These are phyloP conservation scores for Carassius gibelio DNA, from an alignment of 2,113 vertebrate species.

Conservation along the genomic window DNA sequence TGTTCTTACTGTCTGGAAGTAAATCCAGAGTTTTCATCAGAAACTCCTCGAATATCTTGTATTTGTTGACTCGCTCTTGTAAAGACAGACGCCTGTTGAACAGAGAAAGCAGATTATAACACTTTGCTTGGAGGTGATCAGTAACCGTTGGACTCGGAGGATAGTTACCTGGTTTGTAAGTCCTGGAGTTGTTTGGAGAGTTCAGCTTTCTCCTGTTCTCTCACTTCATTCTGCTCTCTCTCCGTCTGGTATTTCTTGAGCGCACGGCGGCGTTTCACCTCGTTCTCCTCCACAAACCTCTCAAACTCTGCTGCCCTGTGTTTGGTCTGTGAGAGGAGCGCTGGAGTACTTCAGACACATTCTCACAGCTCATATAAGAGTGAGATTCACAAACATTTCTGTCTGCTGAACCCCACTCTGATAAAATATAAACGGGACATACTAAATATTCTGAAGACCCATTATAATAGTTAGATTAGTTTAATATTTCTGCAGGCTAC, in stretches of 20 bases:
- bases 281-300: conserved; percentile 73
- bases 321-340: conserved; percentile 62
- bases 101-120: neutral
- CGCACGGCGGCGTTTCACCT: conserved; percentile 65
- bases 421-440: no score
- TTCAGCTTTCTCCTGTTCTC: conserved; percentile 68
- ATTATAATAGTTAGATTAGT: no score
- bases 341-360: neutral
- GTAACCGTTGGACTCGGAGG: neutral
- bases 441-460: no score
- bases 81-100: conserved; percentile 69
- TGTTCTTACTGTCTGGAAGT: conserved; percentile 71
- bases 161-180: conserved; percentile 65
- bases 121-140: neutral
- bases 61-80: conserved; percentile 69
- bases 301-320: conserved; percentile 71
- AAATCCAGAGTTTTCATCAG: conserved; percentile 72
- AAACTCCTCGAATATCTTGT: conserved; percentile 75
- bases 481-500: no score
- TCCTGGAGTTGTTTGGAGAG: conserved; percentile 67
- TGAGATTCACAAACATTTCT: no score
- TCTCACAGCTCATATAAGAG: neutral
- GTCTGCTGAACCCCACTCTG: no score
- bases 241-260: conserved; percentile 60
- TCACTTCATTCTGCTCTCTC: conserved; percentile 65